Conservation (phyloP, 2,797 vertebrate species). For the Rhyacichthys aspro region DNA sequence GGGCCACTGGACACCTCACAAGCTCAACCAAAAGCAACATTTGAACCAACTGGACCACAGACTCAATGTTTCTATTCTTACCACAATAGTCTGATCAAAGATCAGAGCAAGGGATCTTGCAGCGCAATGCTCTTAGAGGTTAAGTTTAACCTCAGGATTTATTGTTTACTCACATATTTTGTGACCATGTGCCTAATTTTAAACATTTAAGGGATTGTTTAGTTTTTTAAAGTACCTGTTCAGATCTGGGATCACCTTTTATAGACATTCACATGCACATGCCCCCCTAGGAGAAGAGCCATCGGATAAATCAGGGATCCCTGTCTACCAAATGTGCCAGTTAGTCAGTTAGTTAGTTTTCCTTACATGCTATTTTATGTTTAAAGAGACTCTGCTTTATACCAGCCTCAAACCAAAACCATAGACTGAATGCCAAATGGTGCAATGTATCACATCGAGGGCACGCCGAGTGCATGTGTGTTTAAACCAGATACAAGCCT, state of each 20-base stretch:
- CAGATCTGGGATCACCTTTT: constrained; percentile 45
- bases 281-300: constrained; percentile 69
- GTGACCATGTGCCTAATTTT: constrained; percentile 80
- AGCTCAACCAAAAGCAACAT: constrained; percentile 58
- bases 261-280: constrained; percentile 20
- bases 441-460: constrained; percentile 59
- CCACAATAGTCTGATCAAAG: constrained; percentile 48
- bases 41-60: constrained; percentile 54
- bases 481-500: constrained; percentile 21
- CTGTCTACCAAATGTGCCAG: constrained; percentile 79
- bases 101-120: constrained; percentile 58
- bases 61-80: constrained; percentile 35
- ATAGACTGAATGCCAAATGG: constrained; percentile 66
- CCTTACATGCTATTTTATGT: constrained; percentile 47
- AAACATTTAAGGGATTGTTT: constrained; percentile 65
- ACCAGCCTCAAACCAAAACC: constrained; percentile 58
- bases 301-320: constrained; percentile 70
- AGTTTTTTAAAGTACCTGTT: constrained; percentile 51
- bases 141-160: constrained; percentile 69
- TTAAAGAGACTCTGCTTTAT: constrained; percentile 37
- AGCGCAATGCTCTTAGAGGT: constrained; percentile 63
- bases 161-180: constrained; percentile 78
- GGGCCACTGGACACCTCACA: constrained; percentile 43
- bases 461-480: constrained; percentile 6
- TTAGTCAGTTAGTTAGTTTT: constrained; percentile 65